Evolutionary conservation across 2,888 invertebrate species (phyloP).

Genomic region (Corbicula japonica): DNA sequence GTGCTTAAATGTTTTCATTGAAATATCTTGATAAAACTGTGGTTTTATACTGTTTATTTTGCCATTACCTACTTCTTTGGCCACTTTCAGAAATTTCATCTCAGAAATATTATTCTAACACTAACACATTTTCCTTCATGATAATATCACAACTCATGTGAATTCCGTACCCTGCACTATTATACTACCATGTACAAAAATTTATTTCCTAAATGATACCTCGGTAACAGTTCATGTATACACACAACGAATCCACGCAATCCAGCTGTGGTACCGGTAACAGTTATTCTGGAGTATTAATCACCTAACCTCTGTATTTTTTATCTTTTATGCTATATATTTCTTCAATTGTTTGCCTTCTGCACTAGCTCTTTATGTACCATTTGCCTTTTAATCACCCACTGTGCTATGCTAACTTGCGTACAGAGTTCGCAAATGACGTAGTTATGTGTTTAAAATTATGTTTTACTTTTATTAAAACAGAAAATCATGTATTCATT

Average conservation of each 20-base stretch:
- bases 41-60: slow-evolving; percentile 5
- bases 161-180: too few relatives aligned
- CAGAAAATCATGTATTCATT: too few relatives aligned
- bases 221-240: background rate
- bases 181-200: too few relatives aligned
- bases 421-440: slow-evolving; percentile 7
- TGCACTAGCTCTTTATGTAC: slow-evolving; percentile 1
- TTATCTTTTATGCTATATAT: too few relatives aligned
- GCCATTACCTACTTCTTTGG: background rate
- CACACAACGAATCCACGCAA: slow-evolving; percentile 1
- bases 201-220: slow-evolving; percentile 3
- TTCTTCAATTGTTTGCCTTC: background rate
- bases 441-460: too few relatives aligned
- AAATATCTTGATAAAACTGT: slow-evolving; percentile 4
- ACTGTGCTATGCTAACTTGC: slow-evolving; percentile 11
- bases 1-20: too few relatives aligned
- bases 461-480: too few relatives aligned
- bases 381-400: slow-evolving; percentile 13
- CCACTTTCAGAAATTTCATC: slow-evolving; percentile 1
- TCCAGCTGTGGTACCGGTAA: slow-evolving; percentile 9
- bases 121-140: too few relatives aligned
- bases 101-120: background rate
- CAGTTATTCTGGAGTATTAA: slow-evolving; percentile 4
- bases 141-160: too few relatives aligned
- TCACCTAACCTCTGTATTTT: background rate